Percentiles rank a stretch among this genome's conserved stretches.
Conservation (phyloP, 2,888 invertebrate species). For the Aricia artaxerxes region DNA sequence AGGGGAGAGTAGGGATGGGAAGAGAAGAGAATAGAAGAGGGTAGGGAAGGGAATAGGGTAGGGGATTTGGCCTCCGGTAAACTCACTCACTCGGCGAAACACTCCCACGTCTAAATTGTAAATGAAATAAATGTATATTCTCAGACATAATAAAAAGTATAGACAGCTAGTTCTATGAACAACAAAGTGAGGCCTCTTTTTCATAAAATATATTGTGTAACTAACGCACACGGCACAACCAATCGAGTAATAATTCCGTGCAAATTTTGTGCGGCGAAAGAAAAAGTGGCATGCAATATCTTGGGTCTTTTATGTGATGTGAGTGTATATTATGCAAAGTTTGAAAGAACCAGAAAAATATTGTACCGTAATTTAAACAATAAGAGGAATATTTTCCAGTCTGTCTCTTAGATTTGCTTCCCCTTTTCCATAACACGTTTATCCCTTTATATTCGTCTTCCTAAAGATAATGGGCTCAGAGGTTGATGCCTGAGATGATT, state of each 20-base stretch:
- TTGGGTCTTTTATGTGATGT: not conserved
- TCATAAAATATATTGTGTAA: not conserved
- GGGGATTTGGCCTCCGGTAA: no score
- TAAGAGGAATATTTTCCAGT: not conserved
- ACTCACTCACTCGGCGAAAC: no score
- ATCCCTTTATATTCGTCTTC: conserved; percentile 52
- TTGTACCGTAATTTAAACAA: not conserved
- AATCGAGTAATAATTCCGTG: not conserved
- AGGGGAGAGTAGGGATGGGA: no score
- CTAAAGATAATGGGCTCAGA: conserved; percentile 42
- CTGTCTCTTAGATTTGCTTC: conserved; percentile 11
- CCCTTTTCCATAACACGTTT: conserved; percentile 49
- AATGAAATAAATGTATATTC: not conserved
- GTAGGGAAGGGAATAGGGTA: no score
- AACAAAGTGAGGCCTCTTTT: not conserved
- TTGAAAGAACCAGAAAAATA: not conserved
- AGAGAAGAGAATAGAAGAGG: no score
- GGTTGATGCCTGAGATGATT: conserved; percentile 46
- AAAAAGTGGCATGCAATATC: no score
- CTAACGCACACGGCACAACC: not conserved
- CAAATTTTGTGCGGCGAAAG: no score
- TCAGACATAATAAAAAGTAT: not conserved
- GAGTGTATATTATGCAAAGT: not conserved
- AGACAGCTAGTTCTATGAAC: not conserved
- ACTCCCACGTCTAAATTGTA: no score